phyloP scores from a whole-genome alignment of 1,140 invertebrate genomes.

The Teleopsis dalmanni region DNA sequence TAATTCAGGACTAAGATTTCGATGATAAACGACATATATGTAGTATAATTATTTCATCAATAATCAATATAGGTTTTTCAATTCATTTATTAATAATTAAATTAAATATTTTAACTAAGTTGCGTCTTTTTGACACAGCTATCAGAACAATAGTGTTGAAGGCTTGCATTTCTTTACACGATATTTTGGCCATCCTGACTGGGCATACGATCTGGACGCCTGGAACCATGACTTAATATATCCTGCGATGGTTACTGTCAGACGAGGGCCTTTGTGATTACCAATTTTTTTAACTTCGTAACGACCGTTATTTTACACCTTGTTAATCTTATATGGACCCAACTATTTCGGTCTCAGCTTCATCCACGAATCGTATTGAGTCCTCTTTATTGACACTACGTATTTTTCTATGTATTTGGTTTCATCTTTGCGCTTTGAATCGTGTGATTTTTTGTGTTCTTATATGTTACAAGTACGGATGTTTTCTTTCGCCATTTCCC shows the following conservation, averaged over 20 bases:
- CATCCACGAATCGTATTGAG: conserved; percentile 29
- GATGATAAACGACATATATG: no score
- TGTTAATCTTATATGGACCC: conserved; percentile 24
- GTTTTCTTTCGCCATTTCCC: conserved; percentile 18
- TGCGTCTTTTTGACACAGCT: no score
- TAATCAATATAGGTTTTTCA: no score
- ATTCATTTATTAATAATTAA: no score
- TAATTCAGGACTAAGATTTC: no score
- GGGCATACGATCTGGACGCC: no score
- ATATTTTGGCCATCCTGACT: no score
- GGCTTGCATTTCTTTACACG: no score
- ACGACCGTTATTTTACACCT: neutral
- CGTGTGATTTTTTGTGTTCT: conserved; percentile 31
- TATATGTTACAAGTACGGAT: conserved; percentile 34
- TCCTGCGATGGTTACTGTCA: neutral
- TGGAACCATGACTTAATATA: neutral
- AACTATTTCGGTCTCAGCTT: conserved; percentile 34
- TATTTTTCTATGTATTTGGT: conserved; percentile 28
- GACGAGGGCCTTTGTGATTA: neutral
- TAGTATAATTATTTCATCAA: no score
- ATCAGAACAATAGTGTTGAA: no score
- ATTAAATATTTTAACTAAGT: no score
- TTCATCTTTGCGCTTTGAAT: conserved; percentile 23
- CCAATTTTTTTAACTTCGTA: neutral
- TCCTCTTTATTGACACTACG: conserved; percentile 38